Conservation (phyloP, 2,888 invertebrate species). For the Scrobipalpa atriplicella region DNA sequence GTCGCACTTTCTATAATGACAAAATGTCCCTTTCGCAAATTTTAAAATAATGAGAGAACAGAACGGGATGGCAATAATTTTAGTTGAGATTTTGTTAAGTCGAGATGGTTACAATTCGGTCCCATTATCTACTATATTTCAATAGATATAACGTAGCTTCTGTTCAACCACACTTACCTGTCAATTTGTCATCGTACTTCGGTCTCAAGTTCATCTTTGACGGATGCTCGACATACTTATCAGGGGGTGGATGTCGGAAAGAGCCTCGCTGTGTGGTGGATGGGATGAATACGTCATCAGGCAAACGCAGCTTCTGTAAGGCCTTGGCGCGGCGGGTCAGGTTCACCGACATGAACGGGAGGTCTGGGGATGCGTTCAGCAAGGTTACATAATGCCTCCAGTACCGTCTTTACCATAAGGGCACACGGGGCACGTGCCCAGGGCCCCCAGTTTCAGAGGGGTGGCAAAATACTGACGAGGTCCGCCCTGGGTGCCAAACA, state of each 20-base stretch:
- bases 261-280: slow-evolving; percentile 66
- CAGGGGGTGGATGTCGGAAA: slow-evolving; percentile 58
- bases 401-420: not conserved
- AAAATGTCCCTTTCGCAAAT: no score
- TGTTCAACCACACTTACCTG: slow-evolving; percentile 49
- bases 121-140: no score
- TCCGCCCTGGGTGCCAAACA: no score
- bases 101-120: no score
- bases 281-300: slow-evolving; percentile 69
- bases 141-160: no score
- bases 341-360: slow-evolving; percentile 77
- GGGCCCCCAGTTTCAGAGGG: no score
- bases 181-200: slow-evolving; percentile 59
- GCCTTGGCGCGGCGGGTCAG: slow-evolving; percentile 68
- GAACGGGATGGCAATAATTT: no score
- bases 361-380: slow-evolving; percentile 49
- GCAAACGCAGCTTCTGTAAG: slow-evolving; percentile 68
- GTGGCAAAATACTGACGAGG: no score
- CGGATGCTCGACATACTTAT: slow-evolving; percentile 65
- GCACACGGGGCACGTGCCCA: no score
- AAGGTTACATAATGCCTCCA: not conserved
- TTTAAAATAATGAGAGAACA: no score
- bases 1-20: no score
- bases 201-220: slow-evolving; percentile 63
- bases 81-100: no score